Conservation (phyloP, 2,888 invertebrate genomes). For the Drosophila yooni region DNA sequence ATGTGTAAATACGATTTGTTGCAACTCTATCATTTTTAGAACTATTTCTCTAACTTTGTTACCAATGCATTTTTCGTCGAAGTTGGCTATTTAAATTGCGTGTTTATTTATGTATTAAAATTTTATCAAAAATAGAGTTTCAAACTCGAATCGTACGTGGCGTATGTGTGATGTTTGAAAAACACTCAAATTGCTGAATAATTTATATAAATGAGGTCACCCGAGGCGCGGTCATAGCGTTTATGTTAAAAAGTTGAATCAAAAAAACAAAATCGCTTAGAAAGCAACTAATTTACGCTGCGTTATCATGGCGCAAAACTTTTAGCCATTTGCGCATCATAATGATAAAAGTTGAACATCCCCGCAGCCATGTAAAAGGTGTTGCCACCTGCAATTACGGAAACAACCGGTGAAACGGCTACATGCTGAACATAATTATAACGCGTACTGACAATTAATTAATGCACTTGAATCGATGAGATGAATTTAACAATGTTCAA, state of each 20-base stretch:
- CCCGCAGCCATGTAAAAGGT: slow-evolving; percentile 52
- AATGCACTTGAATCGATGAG: slow-evolving; percentile 16
- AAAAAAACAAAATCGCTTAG: slow-evolving; percentile 78
- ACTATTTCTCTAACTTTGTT: neutral
- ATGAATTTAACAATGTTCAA: slow-evolving; percentile 30
- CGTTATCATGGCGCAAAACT: slow-evolving; percentile 58
- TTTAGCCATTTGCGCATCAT: slow-evolving; percentile 75
- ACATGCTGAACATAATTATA: slow-evolving; percentile 35
- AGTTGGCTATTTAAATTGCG: neutral
- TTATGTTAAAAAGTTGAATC: slow-evolving; percentile 75
- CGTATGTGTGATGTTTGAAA: slow-evolving; percentile 45
- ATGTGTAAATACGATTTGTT: neutral
- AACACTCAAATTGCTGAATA: slow-evolving; percentile 31
- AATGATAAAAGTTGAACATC: slow-evolving; percentile 75
- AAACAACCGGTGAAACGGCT: neutral
- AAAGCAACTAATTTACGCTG: slow-evolving; percentile 73
- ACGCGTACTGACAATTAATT: slow-evolving; percentile 42
- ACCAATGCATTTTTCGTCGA: neutral
- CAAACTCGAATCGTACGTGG: slow-evolving; percentile 7
- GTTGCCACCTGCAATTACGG: slow-evolving; percentile 5
- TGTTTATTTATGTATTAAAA: neutral
- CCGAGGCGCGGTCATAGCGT: slow-evolving; percentile 66
- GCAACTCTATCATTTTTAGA: neutral
- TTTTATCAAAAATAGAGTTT: neutral
- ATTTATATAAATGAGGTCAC: slow-evolving; percentile 34